These are phyloP conservation scores for Pectinophora gossypiella DNA, from an alignment of 1,140 invertebrate genomes.

Conservation along the genomic window DNA sequence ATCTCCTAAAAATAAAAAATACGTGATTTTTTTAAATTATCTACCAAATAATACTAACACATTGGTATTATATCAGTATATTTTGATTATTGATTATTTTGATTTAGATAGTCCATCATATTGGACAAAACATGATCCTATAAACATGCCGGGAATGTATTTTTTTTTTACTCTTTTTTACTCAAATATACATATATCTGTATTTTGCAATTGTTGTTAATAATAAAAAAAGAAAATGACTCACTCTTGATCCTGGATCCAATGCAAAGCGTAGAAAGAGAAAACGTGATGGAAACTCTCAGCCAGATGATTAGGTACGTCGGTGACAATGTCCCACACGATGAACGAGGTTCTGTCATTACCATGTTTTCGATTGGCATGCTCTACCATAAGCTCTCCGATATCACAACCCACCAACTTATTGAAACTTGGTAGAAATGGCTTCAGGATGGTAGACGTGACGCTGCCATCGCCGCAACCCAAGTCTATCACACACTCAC, in stretches of 20 bases:
- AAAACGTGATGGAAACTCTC: neutral
- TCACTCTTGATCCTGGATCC: neutral
- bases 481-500: neutral
- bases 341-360: neutral
- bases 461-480: neutral
- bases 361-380: neutral
- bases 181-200: too few relatives aligned
- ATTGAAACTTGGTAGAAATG: neutral
- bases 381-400: neutral
- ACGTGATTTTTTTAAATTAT: neutral
- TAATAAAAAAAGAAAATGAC: too few relatives aligned
- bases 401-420: neutral
- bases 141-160: too few relatives aligned
- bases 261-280: neutral
- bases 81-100: too few relatives aligned
- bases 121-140: too few relatives aligned
- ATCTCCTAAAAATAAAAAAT: conserved; percentile 67
- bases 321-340: neutral
- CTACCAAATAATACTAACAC: too few relatives aligned
- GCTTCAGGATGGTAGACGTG: neutral
- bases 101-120: too few relatives aligned
- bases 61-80: too few relatives aligned
- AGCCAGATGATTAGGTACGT: neutral
- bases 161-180: too few relatives aligned
- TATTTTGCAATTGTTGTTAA: too few relatives aligned